Evolutionary conservation across 2,113 vertebrate species (phyloP), one percentile per base, ranked within the genome.

Genomic region (Ptilonorhynchus violaceus): DNA sequence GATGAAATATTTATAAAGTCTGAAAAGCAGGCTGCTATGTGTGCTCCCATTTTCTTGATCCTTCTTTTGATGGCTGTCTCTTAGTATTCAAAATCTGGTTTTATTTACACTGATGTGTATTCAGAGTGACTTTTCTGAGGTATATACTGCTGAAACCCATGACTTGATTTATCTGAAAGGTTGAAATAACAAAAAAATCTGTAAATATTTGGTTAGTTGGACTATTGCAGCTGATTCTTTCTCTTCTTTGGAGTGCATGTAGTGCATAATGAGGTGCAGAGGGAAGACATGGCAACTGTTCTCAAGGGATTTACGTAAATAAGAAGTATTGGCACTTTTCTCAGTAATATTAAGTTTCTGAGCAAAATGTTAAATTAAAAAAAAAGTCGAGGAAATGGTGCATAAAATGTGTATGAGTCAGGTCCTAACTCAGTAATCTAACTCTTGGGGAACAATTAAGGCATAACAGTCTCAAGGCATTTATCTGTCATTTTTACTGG

Each of bases 401-500:
- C 88, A 95, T 92, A 96, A 97, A 95, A 93, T 96, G 95, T 95
- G 82, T 81, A 85, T 92, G 96, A 96, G 94, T 94, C 62, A 94
- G 72, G 52, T 80, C 62, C 50, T 96, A 88, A 88, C 62, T 95
- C 31, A 77, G 56, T 91, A 96, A 96, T 97, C 56, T 98, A 97
- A 96, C 68, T 96, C 74, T 94, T 77, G 89, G 91, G 84, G 70
- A 97, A 85, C 84, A 96, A 96, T 95, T 97, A 97, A 97, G 59
- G 49, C 60, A 93, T 93, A 97, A 86, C 79, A 64, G 66, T 97
- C 88, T 97, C 92, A 94, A 93, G 70, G 62, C 92, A 88, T 92
- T 87, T 97, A 68, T 95, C 95, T 98, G 80, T 96, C 95, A 97
- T 76, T 97, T 98, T 97, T 97, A 97, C 85, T 92, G 72, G 70